These are phyloP conservation scores for Exocentrus adspersus DNA, from an alignment of 2,888 invertebrate genomes.

Conservation along the genomic window DNA sequence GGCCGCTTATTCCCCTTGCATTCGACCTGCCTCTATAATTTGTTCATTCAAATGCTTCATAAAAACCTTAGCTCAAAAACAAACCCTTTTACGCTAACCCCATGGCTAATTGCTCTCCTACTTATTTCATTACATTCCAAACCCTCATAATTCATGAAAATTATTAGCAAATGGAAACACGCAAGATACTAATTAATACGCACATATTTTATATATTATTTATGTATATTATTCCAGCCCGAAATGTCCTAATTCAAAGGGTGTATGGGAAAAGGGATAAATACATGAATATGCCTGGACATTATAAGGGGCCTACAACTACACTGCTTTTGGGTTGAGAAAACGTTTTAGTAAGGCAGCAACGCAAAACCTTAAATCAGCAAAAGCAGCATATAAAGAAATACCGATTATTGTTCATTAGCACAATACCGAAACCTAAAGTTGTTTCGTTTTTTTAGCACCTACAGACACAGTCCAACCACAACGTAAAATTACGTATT, in stretches of 20 bases:
- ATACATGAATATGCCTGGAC: not conserved
- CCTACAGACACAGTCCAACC: too few relatives aligned
- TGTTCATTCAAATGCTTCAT: too few relatives aligned
- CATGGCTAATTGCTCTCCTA: not conserved
- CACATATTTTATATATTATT: slow-evolving; percentile 4
- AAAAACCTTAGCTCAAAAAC: too few relatives aligned
- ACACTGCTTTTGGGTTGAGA: not conserved
- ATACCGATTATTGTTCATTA: too few relatives aligned
- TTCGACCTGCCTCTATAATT: too few relatives aligned
- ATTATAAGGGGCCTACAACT: not conserved
- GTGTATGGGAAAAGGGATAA: not conserved
- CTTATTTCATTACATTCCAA: not conserved
- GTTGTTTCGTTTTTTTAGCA: too few relatives aligned
- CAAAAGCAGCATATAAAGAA: too few relatives aligned
- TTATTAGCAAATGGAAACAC: slow-evolving; percentile 4
- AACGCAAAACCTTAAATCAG: too few relatives aligned
- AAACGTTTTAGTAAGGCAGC: not conserved
- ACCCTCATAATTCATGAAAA: slow-evolving; percentile 1
- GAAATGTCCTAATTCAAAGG: not conserved
- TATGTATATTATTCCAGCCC: not conserved
- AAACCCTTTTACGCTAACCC: too few relatives aligned
- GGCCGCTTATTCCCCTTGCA: too few relatives aligned
- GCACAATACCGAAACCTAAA: too few relatives aligned
- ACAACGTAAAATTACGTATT: slow-evolving; percentile 13
- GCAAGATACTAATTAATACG: not conserved